These are phyloP conservation scores for Elymnias hypermnestra DNA, from an alignment of 1,140 invertebrate genomes.

Conservation along the genomic window DNA sequence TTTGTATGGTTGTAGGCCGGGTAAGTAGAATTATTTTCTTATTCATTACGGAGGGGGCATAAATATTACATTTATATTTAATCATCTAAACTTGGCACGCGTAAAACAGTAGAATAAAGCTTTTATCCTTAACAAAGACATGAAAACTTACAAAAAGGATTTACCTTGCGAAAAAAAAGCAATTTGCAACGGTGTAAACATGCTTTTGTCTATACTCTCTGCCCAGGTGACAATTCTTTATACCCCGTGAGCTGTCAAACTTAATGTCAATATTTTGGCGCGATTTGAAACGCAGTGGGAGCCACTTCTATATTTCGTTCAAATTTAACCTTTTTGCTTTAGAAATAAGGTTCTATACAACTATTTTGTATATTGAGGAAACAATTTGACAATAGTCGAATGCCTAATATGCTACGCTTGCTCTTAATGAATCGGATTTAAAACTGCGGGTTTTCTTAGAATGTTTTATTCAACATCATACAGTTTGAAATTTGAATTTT, in stretches of 20 bases:
- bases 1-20: too few species aligned
- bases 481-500: neutral
- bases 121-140: slow-evolving; percentile 24
- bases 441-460: slow-evolving; percentile 34
- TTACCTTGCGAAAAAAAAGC: slow-evolving; percentile 17
- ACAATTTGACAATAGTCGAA: slow-evolving; percentile 22
- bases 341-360: slow-evolving; percentile 6
- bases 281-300: slow-evolving; percentile 57
- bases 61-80: too few species aligned
- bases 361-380: slow-evolving; percentile 4
- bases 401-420: slow-evolving; percentile 43
- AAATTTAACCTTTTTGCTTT: slow-evolving; percentile 15
- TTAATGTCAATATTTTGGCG: slow-evolving; percentile 70
- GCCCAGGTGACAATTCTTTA: slow-evolving; percentile 36
- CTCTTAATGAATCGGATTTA: slow-evolving; percentile 35
- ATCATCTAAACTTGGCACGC: slow-evolving; percentile 21
- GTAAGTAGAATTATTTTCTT: too few species aligned
- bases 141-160: slow-evolving; percentile 21
- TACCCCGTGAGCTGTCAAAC: slow-evolving; percentile 50
- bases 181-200: slow-evolving; percentile 55
- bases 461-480: slow-evolving; percentile 13
- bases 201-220: slow-evolving; percentile 43
- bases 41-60: too few species aligned
- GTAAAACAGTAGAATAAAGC: slow-evolving; percentile 34
- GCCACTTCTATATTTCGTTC: slow-evolving; percentile 1